Evolutionary conservation across 2,888 invertebrate genomes (phyloP).

Genomic region (Perizoma flavofasciatum): DNA sequence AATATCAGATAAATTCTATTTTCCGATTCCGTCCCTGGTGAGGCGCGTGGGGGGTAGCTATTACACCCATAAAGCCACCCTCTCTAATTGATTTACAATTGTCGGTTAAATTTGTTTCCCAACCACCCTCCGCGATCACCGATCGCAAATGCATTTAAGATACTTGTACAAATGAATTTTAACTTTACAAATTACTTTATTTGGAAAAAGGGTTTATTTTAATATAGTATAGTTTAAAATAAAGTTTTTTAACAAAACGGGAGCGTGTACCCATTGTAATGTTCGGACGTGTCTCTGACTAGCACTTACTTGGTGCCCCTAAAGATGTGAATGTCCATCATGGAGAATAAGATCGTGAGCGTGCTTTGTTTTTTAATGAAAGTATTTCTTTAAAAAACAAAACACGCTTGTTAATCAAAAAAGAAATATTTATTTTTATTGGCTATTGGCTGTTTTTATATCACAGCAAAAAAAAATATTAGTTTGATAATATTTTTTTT

Average conservation of each 20-base stretch:
- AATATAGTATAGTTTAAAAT: too few species aligned
- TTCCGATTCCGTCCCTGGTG: conserved; percentile 64
- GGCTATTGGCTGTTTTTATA: too few species aligned
- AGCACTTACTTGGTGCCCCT: too few species aligned
- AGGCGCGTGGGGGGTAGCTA: conserved; percentile 62
- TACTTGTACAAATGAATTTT: conserved; percentile 39
- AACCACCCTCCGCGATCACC: conserved; percentile 74
- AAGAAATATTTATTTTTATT: too few species aligned
- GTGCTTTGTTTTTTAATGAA: too few species aligned
- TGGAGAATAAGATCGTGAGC: too few species aligned
- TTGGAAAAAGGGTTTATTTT: conserved; percentile 8
- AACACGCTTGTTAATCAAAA: too few species aligned
- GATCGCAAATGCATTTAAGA: conserved; percentile 69
- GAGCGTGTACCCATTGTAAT: background rate
- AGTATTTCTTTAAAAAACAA: too few species aligned
- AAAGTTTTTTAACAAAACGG: background rate
- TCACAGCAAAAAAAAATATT: too few species aligned
- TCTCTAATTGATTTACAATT: conserved; percentile 84
- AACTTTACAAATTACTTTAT: conserved; percentile 22
- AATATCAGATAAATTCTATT: conserved; percentile 23
- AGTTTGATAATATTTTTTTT: too few species aligned
- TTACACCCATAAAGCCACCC: conserved; percentile 78
- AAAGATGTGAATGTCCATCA: too few species aligned
- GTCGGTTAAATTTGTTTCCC: conserved; percentile 84
- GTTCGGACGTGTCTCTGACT: too few species aligned